Evolutionary conservation across 2,113 vertebrate genomes (phyloP), one percentile per base, ranked within the genome.

Genomic region (Halichoerus grypus): DNA sequence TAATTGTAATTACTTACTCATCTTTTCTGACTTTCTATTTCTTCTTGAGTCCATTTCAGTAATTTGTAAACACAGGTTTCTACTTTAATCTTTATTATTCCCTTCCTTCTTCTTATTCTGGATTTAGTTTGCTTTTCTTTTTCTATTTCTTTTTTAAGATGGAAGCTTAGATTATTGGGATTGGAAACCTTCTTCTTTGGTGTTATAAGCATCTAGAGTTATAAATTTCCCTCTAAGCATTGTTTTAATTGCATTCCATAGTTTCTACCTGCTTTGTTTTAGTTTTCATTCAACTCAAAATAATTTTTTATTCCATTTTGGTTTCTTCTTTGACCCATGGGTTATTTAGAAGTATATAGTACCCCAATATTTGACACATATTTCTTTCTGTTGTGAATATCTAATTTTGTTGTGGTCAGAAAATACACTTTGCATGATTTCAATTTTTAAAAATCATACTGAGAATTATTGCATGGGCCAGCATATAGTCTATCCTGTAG

Each of bases 11-110:
- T 46, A 46, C 46, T 46, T 46, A 46, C 77, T 85, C 21, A 2
- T 76, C 8, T 94, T 93, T 65, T 80, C 26, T 74, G 36, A 91
- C 74, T 94, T 74, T 81, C 39, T 72, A 14, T 94, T 83, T 85
- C 55, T 88, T 79, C 36, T 85, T 81, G 51, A 67, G 21, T 91
- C 18, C 21, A 33, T 18, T 74, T 88, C 53, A 21, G 21, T 83
- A 76, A 93, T 61, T 88, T 69, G 28, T 61, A 61, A 84, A 80
- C 15, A 83, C 9, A 63, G 31, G 91, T 95, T 88, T 84, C 61
- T 83, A 6, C 55, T 91, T 16, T 72, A 63, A 67, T 74, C 5
- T 80, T 92, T 96, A 67, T 79, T 39, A 51, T 69, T 85, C 84
- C 28, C 63, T 90, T 88, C 24, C 39, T 94, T 53, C 28, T 87